These are phyloP conservation scores for Seriola dumerili DNA, from an alignment of 2,113 vertebrate genomes.

Conservation along the genomic window DNA sequence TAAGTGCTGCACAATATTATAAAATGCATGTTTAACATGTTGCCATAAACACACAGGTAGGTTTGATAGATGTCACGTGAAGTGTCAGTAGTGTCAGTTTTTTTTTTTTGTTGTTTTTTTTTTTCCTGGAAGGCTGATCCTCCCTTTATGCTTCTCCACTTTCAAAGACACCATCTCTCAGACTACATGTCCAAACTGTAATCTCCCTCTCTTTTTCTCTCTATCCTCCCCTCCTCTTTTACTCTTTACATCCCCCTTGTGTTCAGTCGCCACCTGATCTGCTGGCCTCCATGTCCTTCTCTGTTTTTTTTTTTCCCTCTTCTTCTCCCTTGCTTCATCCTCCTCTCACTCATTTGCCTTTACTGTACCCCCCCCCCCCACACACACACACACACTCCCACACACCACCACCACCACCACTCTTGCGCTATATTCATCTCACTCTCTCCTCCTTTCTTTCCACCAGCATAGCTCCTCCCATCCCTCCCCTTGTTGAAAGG, in stretches of 20 bases:
- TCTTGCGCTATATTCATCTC: slow-evolving; percentile 51
- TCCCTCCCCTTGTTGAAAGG: slow-evolving; percentile 66
- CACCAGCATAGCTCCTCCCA: slow-evolving; percentile 63
- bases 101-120: background rate
- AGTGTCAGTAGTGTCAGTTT: background rate
- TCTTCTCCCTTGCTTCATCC: background rate
- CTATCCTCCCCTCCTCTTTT: slow-evolving; percentile 11
- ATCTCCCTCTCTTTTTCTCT: slow-evolving; percentile 2
- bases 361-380: slow-evolving; percentile 32
- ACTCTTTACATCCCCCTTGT: slow-evolving; percentile 43
- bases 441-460: slow-evolving; percentile 38
- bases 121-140: background rate
- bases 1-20: background rate
- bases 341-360: slow-evolving; percentile 36
- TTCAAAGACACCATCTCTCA: background rate
- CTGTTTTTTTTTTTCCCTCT: background rate
- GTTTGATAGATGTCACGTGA: background rate
- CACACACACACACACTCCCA: too few relatives aligned
- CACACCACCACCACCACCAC: background rate
- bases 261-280: slow-evolving; percentile 35
- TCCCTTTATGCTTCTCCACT: background rate
- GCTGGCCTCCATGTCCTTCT: slow-evolving; percentile 41
- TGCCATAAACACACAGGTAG: background rate
- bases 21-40: background rate
- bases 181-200: background rate